These are phyloP conservation scores for Melanotaenia pygmaea DNA, from an alignment of 2,797 vertebrate species.

Conservation along the genomic window DNA sequence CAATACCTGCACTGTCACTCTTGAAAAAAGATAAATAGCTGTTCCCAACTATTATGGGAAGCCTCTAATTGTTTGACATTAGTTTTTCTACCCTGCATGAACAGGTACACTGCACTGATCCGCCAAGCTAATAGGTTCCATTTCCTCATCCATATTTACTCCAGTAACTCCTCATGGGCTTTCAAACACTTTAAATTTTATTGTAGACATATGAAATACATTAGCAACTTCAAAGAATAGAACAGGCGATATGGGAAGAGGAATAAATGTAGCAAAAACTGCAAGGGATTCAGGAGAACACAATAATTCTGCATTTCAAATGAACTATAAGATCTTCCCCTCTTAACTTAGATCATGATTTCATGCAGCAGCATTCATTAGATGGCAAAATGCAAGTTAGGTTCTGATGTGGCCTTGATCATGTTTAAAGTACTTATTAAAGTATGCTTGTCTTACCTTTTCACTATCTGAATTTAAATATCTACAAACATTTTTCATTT, in stretches of 20 bases:
- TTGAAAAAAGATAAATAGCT: conserved; percentile 22
- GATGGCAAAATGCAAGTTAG: background rate
- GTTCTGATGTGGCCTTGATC: background rate
- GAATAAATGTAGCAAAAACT: conserved; percentile 5
- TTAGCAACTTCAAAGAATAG: conserved; percentile 13
- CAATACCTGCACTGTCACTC: conserved; percentile 6
- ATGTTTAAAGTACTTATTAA: background rate
- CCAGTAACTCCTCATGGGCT: conserved; percentile 29
- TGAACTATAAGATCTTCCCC: background rate
- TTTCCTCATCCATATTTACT: conserved; percentile 58
- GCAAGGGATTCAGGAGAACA: background rate
- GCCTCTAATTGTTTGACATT: conserved; percentile 62
- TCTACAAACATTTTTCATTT: background rate
- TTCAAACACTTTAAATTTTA: conserved; percentile 23
- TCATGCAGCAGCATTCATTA: background rate
- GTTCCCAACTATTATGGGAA: conserved; percentile 48
- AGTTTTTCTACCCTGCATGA: conserved; percentile 47
- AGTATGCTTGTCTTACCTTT: background rate
- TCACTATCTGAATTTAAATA: background rate
- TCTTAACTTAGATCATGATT: background rate
- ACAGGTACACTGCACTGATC: conserved; percentile 35
- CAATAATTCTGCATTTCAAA: background rate
- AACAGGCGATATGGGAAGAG: conserved; percentile 8
- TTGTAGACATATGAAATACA: conserved; percentile 21
- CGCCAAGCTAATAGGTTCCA: conserved; percentile 56